Evolutionary conservation across 2,113 vertebrate genomes (phyloP).

Genomic region (Tragelaphus imberbis): DNA sequence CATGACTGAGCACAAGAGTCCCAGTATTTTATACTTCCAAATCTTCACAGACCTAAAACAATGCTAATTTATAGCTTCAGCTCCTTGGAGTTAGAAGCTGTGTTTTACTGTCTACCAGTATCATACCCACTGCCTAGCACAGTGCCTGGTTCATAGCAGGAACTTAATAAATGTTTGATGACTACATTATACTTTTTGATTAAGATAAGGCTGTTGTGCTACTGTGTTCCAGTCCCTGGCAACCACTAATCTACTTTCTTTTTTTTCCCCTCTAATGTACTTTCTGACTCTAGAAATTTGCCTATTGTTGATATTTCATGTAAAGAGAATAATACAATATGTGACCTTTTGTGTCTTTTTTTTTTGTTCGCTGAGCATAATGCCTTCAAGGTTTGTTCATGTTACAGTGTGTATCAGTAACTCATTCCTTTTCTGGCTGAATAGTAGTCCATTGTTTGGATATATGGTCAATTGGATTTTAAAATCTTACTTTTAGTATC

Average conservation of each 20-base stretch:
- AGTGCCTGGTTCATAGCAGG: not conserved
- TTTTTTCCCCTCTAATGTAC: not conserved
- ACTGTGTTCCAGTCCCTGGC: not conserved
- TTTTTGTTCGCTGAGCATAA: not conserved
- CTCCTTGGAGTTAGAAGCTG: not conserved
- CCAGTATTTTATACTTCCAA: not conserved
- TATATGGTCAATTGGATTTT: not conserved
- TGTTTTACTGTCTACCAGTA: not conserved
- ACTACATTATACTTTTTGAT: not conserved
- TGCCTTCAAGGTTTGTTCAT: not conserved
- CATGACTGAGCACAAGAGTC: not conserved
- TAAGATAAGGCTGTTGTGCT: not conserved
- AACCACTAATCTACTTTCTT: not conserved
- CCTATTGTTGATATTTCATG: not conserved
- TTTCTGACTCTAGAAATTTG: not conserved
- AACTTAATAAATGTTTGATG: not conserved
- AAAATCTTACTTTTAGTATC: not conserved
- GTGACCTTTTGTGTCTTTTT: not conserved
- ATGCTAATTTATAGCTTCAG: not conserved
- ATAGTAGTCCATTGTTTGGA: not conserved
- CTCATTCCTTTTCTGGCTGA: not conserved
- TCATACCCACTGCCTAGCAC: not conserved
- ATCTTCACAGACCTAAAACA: not conserved
- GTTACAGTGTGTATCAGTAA: not conserved
- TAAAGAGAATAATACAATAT: not conserved